These are phyloP conservation scores for Eupithecia abbreviata DNA, from an alignment of 2,888 invertebrate species.

Conservation along the genomic window DNA sequence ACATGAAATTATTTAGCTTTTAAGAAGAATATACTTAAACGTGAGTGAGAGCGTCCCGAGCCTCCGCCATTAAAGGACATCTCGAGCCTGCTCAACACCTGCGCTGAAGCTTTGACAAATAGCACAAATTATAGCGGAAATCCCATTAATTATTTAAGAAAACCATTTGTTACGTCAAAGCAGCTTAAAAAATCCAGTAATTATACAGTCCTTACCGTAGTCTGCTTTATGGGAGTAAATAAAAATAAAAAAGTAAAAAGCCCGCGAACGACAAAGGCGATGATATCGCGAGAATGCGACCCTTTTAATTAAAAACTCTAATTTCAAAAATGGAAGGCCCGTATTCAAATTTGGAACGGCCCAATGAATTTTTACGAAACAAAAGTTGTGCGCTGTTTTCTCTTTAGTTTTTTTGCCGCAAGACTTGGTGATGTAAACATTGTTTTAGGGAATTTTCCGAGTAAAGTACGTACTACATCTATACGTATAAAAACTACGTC, in stretches of 20 bases:
- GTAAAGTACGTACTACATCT: background rate
- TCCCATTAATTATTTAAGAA: slow-evolving; percentile 30
- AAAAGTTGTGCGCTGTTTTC: slow-evolving; percentile 42
- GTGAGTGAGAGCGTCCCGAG: background rate
- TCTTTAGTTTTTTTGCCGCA: slow-evolving; percentile 33
- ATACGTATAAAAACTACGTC: background rate
- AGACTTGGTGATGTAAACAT: slow-evolving; percentile 24
- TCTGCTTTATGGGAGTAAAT: slow-evolving; percentile 43
- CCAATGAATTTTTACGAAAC: slow-evolving; percentile 48
- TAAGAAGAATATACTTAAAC: background rate
- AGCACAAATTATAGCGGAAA: slow-evolving; percentile 29
- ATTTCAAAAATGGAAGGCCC: slow-evolving; percentile 59
- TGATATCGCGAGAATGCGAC: slow-evolving; percentile 57
- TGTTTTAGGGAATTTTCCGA: background rate
- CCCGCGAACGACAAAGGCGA: slow-evolving; percentile 57
- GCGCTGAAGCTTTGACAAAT: slow-evolving; percentile 30
- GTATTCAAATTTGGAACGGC: slow-evolving; percentile 48
- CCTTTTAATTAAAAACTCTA: slow-evolving; percentile 62
- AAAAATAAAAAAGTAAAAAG: slow-evolving; percentile 47
- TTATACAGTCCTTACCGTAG: slow-evolving; percentile 46
- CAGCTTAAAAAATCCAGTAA: slow-evolving; percentile 40
- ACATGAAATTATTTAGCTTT: background rate
- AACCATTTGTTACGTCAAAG: slow-evolving; percentile 29
- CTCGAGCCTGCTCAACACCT: slow-evolving; percentile 25
- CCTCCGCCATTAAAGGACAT: background rate